Conservation (phyloP, 2,888 invertebrate genomes). For the Hydraecia micacea region DNA sequence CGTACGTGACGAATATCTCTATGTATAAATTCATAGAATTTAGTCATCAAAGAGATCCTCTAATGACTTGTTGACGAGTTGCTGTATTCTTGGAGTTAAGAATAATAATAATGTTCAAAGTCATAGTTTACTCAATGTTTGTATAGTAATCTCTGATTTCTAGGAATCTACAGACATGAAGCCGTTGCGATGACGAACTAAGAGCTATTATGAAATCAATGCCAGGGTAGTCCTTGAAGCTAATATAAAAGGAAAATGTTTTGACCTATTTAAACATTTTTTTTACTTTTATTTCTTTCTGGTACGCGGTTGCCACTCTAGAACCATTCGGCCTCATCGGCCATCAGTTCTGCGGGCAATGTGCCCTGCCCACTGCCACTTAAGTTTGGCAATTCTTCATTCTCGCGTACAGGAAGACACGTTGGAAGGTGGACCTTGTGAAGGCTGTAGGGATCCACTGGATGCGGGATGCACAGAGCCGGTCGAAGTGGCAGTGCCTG, state of each 20-base stretch:
- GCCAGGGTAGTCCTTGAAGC: background rate
- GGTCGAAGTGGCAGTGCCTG: no score
- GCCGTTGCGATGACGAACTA: background rate
- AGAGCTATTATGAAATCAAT: conserved; percentile 14
- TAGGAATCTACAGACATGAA: conserved; percentile 6
- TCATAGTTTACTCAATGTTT: conserved; percentile 34
- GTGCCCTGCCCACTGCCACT: no score
- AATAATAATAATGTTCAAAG: conserved; percentile 18
- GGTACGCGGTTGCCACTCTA: no score
- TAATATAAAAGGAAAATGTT: background rate
- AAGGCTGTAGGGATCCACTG: no score
- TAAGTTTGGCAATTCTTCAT: no score
- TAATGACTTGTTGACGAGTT: conserved; percentile 32
- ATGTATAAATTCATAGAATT: conserved; percentile 34
- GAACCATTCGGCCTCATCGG: no score
- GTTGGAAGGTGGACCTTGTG: no score
- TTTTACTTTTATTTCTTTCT: no score
- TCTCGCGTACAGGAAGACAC: no score
- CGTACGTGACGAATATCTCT: background rate
- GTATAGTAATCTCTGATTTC: conserved; percentile 27
- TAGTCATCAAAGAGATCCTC: conserved; percentile 43
- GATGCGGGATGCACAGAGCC: no score
- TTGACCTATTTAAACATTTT: background rate
- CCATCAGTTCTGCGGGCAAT: no score
- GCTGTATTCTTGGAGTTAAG: conserved; percentile 35